phyloP scores from a whole-genome alignment of 1,140 invertebrate species.

The Orius laevigatus region DNA sequence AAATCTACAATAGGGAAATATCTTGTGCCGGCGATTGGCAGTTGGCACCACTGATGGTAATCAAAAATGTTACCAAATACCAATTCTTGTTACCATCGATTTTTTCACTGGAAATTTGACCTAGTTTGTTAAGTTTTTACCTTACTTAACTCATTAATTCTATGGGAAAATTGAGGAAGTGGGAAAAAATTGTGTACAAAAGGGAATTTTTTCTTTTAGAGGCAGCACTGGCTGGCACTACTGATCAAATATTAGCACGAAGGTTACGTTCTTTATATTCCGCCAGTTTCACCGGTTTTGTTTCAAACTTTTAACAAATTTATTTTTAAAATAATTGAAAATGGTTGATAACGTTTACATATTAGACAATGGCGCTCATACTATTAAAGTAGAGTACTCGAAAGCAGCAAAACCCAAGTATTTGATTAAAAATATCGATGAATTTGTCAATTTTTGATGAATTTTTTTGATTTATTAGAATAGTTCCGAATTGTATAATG shows the following conservation, averaged over 20 bases:
- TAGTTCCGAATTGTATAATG: constrained; percentile 91
- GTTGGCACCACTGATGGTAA: no score
- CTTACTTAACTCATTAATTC: no score
- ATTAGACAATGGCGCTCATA: constrained; percentile 78
- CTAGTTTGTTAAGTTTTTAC: no score
- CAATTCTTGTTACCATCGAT: no score
- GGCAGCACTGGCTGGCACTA: background rate
- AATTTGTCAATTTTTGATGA: background rate
- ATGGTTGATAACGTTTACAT: constrained; percentile 22
- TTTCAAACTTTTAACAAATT: background rate
- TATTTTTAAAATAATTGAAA: background rate
- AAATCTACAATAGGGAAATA: no score
- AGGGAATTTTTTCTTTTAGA: no score
- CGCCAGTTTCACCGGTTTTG: background rate
- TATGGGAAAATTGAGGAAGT: no score
- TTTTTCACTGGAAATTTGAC: no score
- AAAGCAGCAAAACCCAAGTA: constrained; percentile 48
- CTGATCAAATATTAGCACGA: background rate
- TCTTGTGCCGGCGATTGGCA: no score
- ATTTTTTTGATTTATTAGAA: constrained; percentile 28
- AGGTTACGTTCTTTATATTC: background rate
- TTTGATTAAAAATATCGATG: constrained; percentile 18
- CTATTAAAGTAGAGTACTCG: constrained; percentile 65
- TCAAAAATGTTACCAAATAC: no score
- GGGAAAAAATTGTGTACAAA: no score